Conservation (phyloP, 2,888 invertebrate species). For the Lycaena phlaeas region DNA sequence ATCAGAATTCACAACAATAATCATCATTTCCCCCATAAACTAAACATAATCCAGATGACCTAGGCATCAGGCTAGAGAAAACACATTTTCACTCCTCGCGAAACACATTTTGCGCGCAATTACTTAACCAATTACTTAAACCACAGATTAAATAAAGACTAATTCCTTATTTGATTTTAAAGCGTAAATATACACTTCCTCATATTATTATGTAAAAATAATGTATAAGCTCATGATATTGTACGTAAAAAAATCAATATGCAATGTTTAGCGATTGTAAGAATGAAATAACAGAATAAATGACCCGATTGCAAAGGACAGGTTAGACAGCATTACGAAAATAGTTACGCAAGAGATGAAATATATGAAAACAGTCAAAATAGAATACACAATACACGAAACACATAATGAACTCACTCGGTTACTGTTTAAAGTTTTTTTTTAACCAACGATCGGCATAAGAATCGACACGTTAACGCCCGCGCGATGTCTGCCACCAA, state of each 20-base stretch:
- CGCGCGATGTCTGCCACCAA: constrained; percentile 2
- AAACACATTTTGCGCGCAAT: background rate
- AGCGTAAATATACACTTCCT: too few relatives aligned
- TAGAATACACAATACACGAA: constrained; percentile 4
- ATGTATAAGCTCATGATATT: too few relatives aligned
- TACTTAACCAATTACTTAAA: too few relatives aligned
- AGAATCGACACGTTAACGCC: constrained; percentile 4
- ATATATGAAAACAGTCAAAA: constrained; percentile 15
- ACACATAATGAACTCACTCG: constrained; percentile 12
- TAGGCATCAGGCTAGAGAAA: background rate
- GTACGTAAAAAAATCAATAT: too few relatives aligned
- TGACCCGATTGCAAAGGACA: constrained; percentile 19
- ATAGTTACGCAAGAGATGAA: constrained; percentile 12
- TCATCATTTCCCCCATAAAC: background rate
- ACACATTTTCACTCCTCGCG: background rate
- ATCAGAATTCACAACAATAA: too few relatives aligned
- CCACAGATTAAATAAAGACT: background rate
- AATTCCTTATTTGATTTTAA: too few relatives aligned
- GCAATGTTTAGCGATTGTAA: too few relatives aligned
- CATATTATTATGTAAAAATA: too few relatives aligned
- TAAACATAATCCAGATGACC: background rate
- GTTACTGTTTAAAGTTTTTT: constrained; percentile 8
- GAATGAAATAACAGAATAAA: constrained; percentile 13
- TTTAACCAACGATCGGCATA: constrained; percentile 7
- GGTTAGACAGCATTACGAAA: constrained; percentile 19